Conservation (phyloP, 2,113 vertebrate genomes). For the Malurus alboscapulatus region DNA sequence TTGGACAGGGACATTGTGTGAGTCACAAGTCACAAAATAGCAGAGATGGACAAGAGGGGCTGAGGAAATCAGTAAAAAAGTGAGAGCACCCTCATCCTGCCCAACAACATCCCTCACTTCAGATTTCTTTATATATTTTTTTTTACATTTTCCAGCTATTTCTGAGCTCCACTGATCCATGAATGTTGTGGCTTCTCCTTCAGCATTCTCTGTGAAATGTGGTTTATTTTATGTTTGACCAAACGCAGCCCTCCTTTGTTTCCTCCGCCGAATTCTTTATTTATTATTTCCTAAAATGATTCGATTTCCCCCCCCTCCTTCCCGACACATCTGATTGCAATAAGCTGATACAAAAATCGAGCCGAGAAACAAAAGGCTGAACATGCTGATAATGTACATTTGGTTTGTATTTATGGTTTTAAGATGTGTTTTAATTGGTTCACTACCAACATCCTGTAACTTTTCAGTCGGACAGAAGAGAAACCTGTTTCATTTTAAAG, state of each 20-base stretch:
- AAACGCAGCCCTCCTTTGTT: conserved; percentile 47
- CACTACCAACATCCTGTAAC: conserved; percentile 69
- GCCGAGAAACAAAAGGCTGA: conserved; percentile 57
- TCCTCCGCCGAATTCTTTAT: conserved; percentile 49
- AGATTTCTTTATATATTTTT: not conserved
- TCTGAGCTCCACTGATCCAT: not conserved
- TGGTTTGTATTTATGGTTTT: conserved; percentile 69
- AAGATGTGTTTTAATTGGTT: conserved; percentile 73
- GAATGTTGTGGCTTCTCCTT: not conserved
- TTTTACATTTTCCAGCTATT: not conserved
- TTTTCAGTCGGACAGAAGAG: conserved; percentile 36
- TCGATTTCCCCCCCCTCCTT: conserved; percentile 33
- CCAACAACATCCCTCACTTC: not conserved
- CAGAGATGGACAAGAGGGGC: fast-evolving
- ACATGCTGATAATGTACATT: conserved; percentile 71
- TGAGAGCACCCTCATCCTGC: fast-evolving
- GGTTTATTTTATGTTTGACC: conserved; percentile 35
- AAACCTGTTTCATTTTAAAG: conserved; percentile 72
- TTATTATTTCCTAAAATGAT: conserved; percentile 72
- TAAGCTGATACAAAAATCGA: conserved; percentile 56
- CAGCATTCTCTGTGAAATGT: not conserved
- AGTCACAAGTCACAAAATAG: fast-evolving
- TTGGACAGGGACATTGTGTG: fast-evolving
- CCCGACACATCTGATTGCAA: conserved; percentile 56
- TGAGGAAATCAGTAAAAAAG: not conserved